A percentile compares a stretch with the other conserved stretches of the same genome.
Conservation (phyloP, 2,888 invertebrate species). For the Crepidodera aurea region DNA sequence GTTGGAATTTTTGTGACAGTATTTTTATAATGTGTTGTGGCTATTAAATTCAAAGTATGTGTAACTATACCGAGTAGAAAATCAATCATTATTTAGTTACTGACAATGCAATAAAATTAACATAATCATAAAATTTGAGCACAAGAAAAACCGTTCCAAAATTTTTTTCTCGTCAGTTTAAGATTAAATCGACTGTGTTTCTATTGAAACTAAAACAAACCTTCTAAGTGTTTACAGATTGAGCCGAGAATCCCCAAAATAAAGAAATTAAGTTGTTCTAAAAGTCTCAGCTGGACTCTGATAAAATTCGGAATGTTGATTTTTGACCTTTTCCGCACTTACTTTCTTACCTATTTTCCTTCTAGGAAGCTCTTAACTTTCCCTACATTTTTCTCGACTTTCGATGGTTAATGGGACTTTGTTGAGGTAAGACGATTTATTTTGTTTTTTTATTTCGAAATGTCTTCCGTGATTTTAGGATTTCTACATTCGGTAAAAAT, state of each 20-base stretch:
- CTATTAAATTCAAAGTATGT: constrained; percentile 37
- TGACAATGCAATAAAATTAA: too few relatives aligned
- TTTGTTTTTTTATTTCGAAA: constrained; percentile 38
- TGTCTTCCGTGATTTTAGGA: constrained; percentile 30
- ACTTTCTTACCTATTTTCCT: constrained; percentile 35
- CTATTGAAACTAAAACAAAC: constrained; percentile 15
- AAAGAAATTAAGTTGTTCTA: constrained; percentile 14
- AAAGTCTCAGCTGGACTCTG: constrained; percentile 9
- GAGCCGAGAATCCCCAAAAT: constrained; percentile 7
- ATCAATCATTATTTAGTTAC: too few relatives aligned
- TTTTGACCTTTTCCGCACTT: constrained; percentile 36
- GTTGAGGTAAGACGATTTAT: constrained; percentile 28
- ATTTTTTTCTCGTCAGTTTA: too few relatives aligned
- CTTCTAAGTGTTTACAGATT: neutral
- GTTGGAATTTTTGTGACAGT: constrained; percentile 22
- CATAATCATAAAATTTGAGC: too few relatives aligned
- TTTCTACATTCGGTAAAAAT: too few relatives aligned
- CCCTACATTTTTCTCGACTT: constrained; percentile 31
- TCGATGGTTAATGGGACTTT: constrained; percentile 35
- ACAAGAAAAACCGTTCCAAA: too few relatives aligned
- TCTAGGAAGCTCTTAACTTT: constrained; percentile 36
- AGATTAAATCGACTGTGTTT: neutral
- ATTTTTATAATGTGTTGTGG: constrained; percentile 36
- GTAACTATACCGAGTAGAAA: too few relatives aligned
- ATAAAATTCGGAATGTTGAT: constrained; percentile 36